A percentile compares a stretch with the other conserved stretches of the same genome.
These are phyloP conservation scores for Charadrius vociferus DNA, from an alignment of 2,113 vertebrate species.

Conservation along the genomic window DNA sequence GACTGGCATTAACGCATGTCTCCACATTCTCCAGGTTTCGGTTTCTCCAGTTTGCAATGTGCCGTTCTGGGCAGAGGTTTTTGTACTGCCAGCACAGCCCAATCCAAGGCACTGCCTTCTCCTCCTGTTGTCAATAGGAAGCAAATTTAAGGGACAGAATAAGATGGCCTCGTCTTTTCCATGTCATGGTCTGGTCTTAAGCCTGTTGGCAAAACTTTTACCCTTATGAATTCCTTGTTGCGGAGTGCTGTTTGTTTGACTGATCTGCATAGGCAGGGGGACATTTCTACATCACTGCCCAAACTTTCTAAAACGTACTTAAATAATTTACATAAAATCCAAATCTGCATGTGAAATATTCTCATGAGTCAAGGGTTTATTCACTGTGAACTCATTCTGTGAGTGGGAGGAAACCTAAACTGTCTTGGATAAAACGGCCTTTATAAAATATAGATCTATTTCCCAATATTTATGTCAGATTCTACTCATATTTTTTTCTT, in stretches of 20 bases:
- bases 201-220: background rate
- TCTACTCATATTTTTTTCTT: background rate
- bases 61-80: background rate
- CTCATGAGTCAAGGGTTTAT: constrained; percentile 14
- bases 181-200: background rate
- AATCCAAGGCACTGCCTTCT: background rate
- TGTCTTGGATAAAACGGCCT: constrained; percentile 1
- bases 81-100: background rate
- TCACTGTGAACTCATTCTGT: background rate
- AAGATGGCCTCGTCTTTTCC: background rate
- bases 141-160: background rate
- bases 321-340: constrained; percentile 59
- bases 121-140: background rate
- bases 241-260: background rate
- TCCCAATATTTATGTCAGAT: constrained; percentile 32
- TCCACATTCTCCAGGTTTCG: background rate
- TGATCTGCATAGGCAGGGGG: background rate
- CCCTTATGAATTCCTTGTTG: background rate
- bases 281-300: constrained; percentile 6
- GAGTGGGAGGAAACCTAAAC: constrained; percentile 42
- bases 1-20: accelerated
- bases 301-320: constrained; percentile 20
- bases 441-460: constrained; percentile 42
- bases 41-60: background rate
- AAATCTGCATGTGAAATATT: constrained; percentile 47